Evolutionary conservation across 1,140 invertebrate species (phyloP).

Genomic region (Drosophila navojoa): DNA sequence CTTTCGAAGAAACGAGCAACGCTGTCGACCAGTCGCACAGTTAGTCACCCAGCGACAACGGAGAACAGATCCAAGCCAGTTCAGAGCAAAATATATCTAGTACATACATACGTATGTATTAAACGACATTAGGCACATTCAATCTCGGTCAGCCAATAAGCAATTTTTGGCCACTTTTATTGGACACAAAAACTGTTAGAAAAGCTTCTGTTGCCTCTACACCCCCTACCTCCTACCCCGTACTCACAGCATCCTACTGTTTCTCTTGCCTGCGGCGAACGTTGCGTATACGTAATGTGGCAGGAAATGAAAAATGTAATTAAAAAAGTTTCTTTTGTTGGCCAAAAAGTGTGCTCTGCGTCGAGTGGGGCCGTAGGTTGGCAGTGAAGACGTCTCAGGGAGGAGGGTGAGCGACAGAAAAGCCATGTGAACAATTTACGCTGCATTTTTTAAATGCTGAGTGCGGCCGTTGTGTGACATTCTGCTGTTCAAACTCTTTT

Average conservation of each 20-base stretch:
- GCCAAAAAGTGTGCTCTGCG: constrained; percentile 49
- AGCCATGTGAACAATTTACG: constrained; percentile 62
- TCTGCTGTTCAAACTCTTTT: constrained; percentile 49
- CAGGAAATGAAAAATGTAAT: constrained; percentile 82
- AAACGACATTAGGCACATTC: constrained; percentile 61
- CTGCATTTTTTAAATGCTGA: constrained; percentile 67
- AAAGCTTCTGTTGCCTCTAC: background rate
- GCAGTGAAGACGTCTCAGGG: too few species aligned
- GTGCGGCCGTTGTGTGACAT: constrained; percentile 51
- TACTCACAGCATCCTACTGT: background rate
- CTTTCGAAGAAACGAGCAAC: constrained; percentile 53
- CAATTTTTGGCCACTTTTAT: constrained; percentile 75
- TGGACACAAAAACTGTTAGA: constrained; percentile 51
- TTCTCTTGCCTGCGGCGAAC: constrained; percentile 2
- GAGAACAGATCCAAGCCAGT: constrained; percentile 44
- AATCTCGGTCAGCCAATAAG: constrained; percentile 56
- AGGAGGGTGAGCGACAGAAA: background rate
- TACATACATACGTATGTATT: constrained; percentile 44
- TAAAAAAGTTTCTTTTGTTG: constrained; percentile 74
- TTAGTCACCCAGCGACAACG: constrained; percentile 70
- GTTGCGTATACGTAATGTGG: constrained; percentile 71
- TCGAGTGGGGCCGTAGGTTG: background rate
- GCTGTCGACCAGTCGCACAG: constrained; percentile 64
- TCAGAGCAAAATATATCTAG: constrained; percentile 53
- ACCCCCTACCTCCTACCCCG: background rate